Conservation (phyloP, 2,797 vertebrate species). For the Mareca penelope region DNA sequence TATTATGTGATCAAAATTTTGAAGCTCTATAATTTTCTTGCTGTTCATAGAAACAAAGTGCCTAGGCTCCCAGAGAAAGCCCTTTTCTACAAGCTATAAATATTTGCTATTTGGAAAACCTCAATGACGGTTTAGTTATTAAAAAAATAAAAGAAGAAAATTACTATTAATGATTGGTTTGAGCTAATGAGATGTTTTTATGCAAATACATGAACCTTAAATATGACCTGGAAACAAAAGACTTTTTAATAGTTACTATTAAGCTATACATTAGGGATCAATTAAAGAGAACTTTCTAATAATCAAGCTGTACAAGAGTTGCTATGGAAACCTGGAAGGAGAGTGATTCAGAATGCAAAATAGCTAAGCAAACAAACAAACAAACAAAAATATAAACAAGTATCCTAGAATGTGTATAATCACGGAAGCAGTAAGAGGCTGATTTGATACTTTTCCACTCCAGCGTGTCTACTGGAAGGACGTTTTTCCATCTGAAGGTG, state of each 20-base stretch:
- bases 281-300: conserved; percentile 95
- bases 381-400: conserved; percentile 82
- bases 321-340: conserved; percentile 89
- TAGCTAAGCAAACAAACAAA: conserved; percentile 75
- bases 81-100: conserved; percentile 86
- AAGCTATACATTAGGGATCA: conserved; percentile 98
- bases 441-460: conserved; percentile 33
- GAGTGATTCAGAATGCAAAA: conserved; percentile 79
- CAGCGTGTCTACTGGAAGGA: neutral
- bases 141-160: conserved; percentile 90
- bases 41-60: conserved; percentile 73
- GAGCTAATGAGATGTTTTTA: conserved; percentile 92
- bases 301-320: conserved; percentile 83
- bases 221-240: conserved; percentile 99
- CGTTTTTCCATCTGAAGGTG: neutral
- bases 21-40: conserved; percentile 76
- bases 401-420: conserved; percentile 75
- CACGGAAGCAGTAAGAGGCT: conserved; percentile 70
- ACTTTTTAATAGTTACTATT: conserved; percentile 91
- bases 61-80: conserved; percentile 75
- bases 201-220: conserved; percentile 92
- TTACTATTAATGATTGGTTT: conserved; percentile 95
- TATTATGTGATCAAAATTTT: conserved; percentile 63
- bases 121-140: conserved; percentile 83
- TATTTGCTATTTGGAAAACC: conserved; percentile 90